A percentile compares a stretch with the other conserved stretches of the same genome.
Conservation (phyloP, 2,113 vertebrate species). For the Pluvialis apricaria region DNA sequence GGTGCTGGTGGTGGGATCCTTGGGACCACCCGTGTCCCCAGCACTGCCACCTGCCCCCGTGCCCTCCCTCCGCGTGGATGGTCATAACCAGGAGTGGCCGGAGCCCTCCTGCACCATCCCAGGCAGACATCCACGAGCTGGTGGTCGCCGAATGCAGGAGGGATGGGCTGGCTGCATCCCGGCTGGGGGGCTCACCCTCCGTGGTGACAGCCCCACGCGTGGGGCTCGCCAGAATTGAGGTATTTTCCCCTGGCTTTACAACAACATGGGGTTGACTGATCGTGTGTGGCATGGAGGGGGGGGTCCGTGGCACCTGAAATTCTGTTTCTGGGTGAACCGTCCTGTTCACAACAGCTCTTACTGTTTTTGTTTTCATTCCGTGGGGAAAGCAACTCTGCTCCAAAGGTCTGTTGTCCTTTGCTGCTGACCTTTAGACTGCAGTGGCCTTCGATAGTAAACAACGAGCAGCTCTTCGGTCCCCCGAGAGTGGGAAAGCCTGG, state of each 20-base stretch:
- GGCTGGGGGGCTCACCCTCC: not conserved
- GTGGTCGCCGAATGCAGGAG: not conserved
- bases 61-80: not conserved
- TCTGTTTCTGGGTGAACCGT: not conserved
- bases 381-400: not conserved
- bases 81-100: not conserved
- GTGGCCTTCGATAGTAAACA: not conserved
- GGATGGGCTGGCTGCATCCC: not conserved
- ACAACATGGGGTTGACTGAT: not conserved
- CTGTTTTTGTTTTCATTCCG: not conserved
- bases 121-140: rapidly evolving
- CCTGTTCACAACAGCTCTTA: not conserved
- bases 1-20: not conserved
- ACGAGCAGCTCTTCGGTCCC: not conserved
- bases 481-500: not conserved
- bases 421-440: constrained; percentile 31
- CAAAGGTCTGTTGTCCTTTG: constrained; percentile 40
- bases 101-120: not conserved
- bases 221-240: not conserved
- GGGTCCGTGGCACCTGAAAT: rapidly evolving
- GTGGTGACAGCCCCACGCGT: rapidly evolving
- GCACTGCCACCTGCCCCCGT: rapidly evolving
- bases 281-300: rapidly evolving
- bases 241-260: not conserved
- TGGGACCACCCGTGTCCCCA: not conserved